Base-by-base conservation (phyloP, 2,888 invertebrate genomes). In the Lacanobia wlatinum region DNA sequence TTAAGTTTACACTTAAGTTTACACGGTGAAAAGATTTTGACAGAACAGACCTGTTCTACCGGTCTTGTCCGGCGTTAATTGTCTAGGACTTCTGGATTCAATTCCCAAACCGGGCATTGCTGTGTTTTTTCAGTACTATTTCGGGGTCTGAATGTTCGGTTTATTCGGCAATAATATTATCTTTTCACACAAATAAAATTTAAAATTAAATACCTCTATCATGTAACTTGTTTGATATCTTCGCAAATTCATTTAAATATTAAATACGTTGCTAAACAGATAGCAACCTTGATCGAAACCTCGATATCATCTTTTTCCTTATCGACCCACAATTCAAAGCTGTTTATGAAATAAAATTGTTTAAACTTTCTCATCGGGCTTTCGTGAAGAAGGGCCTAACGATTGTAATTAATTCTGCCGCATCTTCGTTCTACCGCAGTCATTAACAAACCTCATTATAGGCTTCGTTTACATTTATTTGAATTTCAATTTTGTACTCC, bases 351-450 rank as follows among this genome's bases (percentile, higher is more conserved):
- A 40, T 59, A 50, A 71, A 60, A 18, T 61, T 28, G n/a, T 4
- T 70, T n/a, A n/a, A 48, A 53, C 65, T 74, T 62, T 18, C 40
- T 56, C 16, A 59, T 67, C 40, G 59, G 58, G 21, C 48, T 56
- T 67, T 56, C 7, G 8, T 68, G 21, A 82, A 71, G 34, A 46
- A 64, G 53, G 16, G 61, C 10, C 69, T 66, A 70, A 70, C n/a
- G 83, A 78, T 64, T 61, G 28, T 78, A 70, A 60, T 63, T 48
- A 56, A 66, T 60, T 82, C 16, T 69, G 34, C 63, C 82, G 60
- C 63, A 76, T 81, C 67, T 71, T 66, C 69, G 8, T 23, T 52
- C 14, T 46, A n/a, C 63, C 83, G 69, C 66, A 61, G 53, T 73
- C 69, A 53, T 63, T 64, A 69, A 69, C n/a, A 63, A 38, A 14